These are phyloP conservation scores for Oophaga sylvatica DNA, from an alignment of 2,797 vertebrate species.

Conservation along the genomic window DNA sequence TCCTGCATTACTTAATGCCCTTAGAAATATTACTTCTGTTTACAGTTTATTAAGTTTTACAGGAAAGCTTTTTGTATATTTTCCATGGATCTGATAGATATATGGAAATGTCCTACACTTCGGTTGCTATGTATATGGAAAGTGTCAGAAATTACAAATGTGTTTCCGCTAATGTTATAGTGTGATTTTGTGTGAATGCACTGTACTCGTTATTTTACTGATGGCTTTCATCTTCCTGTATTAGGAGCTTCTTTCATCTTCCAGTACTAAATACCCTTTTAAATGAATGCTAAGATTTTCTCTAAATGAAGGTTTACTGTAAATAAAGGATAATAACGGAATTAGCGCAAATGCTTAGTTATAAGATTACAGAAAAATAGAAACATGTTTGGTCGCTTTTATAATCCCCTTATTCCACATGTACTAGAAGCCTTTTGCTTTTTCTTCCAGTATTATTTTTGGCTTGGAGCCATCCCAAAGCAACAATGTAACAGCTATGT, in stretches of 20 bases:
- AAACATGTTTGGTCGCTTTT: neutral
- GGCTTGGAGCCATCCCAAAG: neutral
- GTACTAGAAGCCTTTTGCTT: neutral
- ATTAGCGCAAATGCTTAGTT: neutral
- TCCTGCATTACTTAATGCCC: slow-evolving; percentile 37
- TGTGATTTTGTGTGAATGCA: slow-evolving; percentile 21
- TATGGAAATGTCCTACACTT: neutral
- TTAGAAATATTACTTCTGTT: slow-evolving; percentile 47
- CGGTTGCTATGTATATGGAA: neutral
- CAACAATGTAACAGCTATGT: neutral
- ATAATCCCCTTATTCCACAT: neutral
- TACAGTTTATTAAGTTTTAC: slow-evolving; percentile 33
- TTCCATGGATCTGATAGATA: slow-evolving; percentile 37
- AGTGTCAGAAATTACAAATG: neutral
- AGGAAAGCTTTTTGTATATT: slow-evolving; percentile 51
- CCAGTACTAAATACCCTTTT: neutral
- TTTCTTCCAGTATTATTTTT: neutral
- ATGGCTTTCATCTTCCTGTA: slow-evolving; percentile 4
- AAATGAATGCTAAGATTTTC: neutral
- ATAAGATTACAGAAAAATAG: neutral
- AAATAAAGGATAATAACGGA: neutral
- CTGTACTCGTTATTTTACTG: neutral
- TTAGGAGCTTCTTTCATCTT: neutral
- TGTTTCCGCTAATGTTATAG: slow-evolving; percentile 36
- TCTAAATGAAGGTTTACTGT: neutral